phyloP scores from a whole-genome alignment of 2,888 invertebrate species.

The Luperina nickerlii region DNA sequence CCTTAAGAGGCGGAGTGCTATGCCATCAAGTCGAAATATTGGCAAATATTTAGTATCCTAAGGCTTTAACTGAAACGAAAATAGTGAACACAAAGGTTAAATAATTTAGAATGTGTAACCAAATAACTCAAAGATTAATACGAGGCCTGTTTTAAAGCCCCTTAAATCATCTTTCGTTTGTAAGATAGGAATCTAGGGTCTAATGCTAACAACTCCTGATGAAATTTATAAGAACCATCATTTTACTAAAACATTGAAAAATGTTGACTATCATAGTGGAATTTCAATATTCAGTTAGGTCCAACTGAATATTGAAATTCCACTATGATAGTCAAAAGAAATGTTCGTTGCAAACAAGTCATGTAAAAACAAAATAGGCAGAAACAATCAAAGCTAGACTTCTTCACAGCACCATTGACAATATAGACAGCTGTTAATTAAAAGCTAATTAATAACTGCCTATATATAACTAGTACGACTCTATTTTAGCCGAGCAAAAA shows the following conservation, averaged over 20 bases:
- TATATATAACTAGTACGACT: constrained; percentile 4
- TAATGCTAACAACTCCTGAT: background rate
- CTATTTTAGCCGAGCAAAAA: background rate
- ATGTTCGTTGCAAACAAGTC: constrained; percentile 31
- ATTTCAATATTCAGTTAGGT: too few species aligned
- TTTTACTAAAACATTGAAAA: background rate
- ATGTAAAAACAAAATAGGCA: constrained; percentile 27
- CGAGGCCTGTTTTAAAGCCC: background rate
- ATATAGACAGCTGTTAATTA: constrained; percentile 51
- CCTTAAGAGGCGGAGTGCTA: constrained; percentile 10
- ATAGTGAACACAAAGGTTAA: background rate
- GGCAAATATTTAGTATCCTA: background rate
- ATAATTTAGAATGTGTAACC: constrained; percentile 1
- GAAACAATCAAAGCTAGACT: constrained; percentile 40
- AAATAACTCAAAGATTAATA: constrained; percentile 4
- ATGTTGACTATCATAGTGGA: background rate
- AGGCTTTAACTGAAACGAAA: background rate
- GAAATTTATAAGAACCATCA: background rate
- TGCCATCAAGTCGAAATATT: constrained; percentile 19
- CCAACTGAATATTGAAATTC: constrained; percentile 12
- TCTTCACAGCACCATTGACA: constrained; percentile 36
- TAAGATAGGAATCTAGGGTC: background rate
- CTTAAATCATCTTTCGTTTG: background rate
- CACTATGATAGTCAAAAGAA: constrained; percentile 7
- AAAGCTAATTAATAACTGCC: constrained; percentile 40